phyloP scores from a whole-genome alignment of 1,140 invertebrate genomes.

The Homalodisca vitripennis region DNA sequence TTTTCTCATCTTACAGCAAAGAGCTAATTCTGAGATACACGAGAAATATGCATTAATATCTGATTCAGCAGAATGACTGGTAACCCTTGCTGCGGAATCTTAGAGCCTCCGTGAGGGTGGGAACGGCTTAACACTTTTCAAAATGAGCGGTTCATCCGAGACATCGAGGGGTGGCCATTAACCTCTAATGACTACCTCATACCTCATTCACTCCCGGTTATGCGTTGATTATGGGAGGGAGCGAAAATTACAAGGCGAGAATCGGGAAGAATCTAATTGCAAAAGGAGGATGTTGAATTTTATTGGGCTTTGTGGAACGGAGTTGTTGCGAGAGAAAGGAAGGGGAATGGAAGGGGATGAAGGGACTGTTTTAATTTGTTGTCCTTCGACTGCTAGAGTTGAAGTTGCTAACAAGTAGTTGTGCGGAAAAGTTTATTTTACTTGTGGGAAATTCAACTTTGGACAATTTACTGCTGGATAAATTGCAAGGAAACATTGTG shows the following conservation, averaged over 20 bases:
- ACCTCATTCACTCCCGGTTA: neutral
- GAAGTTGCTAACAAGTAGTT: slow-evolving; percentile 13
- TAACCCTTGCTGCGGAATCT: neutral
- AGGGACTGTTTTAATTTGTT: slow-evolving; percentile 3
- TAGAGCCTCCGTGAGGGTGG: too few relatives aligned
- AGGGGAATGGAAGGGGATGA: neutral
- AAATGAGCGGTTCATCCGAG: too few relatives aligned
- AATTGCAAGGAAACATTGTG: slow-evolving; percentile 14
- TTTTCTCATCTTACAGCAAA: too few relatives aligned
- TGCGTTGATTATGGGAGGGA: neutral
- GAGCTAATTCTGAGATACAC: neutral
- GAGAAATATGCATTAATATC: neutral
- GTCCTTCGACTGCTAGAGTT: slow-evolving; percentile 5
- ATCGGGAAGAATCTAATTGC: slow-evolving; percentile 3
- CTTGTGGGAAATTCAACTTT: slow-evolving; percentile 16
- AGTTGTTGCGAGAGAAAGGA: neutral
- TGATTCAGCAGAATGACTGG: too few relatives aligned
- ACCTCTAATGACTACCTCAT: neutral
- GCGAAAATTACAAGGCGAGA: neutral
- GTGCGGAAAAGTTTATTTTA: slow-evolving; percentile 16
- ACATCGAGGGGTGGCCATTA: too few relatives aligned
- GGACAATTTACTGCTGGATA: slow-evolving; percentile 7
- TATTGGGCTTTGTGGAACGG: neutral
- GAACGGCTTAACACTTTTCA: neutral
- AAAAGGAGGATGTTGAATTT: slow-evolving; percentile 10